Base-by-base conservation (phyloP, 2,888 invertebrate genomes). In the Chironomus riparius region DNA sequence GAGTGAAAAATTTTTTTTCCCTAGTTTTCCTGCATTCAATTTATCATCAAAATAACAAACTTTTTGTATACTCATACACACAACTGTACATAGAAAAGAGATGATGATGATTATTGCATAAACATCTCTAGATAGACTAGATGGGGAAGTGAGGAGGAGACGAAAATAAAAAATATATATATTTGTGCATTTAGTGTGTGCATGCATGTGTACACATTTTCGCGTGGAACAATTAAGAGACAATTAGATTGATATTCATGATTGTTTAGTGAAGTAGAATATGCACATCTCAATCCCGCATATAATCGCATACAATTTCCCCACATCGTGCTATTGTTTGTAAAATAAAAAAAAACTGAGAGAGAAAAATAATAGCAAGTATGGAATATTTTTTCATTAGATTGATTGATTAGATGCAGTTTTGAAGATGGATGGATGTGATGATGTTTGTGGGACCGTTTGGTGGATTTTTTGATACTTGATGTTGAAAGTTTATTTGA, bases 221-320 rank as follows among this genome's bases (percentile, higher is more conserved):
- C 65, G 65, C 65, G 65, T 65, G 65, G 65, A 65, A 65, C 65
- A 65, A 65, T 65, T 65, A 65, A 65, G 65, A 65, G 65, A 65
- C 65, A 65, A 65, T 65, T 65, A 65, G 65, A 65, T 65, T 65
- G 65, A 65, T 65, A 65, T 65, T 13, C 65, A 65, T 65, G 65
- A 65, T 65, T 65, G 65, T 65, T 65, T 65, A 65, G 65, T 65
- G 65, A 13, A 65, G 65, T 65, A 65, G 65, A 65, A 65, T 65
- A 21, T 65, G 24, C 24, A 24, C 24, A 21, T 24, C 21, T 21
- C 10, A 21, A 65, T 18, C 62, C 21, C 21, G 62, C 62, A 62
- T 18, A 12, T 62, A 18, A 15, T 62, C 21, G 4, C 10, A 38
- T 38, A 38, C 38, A 38, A 38, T 38, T 21, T 18, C 7, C 21